phyloP scores from a whole-genome alignment of 2,888 invertebrate genomes.

The Resseliella maxima region DNA sequence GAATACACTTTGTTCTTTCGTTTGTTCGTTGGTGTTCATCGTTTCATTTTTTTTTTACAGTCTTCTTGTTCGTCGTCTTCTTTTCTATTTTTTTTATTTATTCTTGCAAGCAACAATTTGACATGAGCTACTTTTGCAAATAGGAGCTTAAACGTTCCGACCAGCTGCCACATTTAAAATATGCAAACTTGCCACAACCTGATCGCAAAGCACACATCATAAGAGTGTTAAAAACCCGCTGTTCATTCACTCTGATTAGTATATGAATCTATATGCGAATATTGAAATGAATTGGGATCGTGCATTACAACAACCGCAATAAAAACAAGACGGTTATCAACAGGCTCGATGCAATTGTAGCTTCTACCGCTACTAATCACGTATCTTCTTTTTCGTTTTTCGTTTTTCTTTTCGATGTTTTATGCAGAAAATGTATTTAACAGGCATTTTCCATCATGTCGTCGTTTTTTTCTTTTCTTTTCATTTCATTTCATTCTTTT shows the following conservation, averaged over 20 bases:
- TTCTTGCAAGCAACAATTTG: not conserved
- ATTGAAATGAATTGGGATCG: not conserved
- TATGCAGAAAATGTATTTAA: not conserved
- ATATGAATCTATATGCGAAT: not conserved
- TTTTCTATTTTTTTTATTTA: not conserved
- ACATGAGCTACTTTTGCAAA: slow-evolving; percentile 1
- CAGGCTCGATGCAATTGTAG: not conserved
- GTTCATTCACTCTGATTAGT: slow-evolving; percentile 14
- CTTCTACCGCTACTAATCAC: not conserved
- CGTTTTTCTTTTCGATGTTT: not conserved
- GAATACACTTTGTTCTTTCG: not conserved
- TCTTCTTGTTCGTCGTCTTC: not conserved
- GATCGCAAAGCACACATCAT: not conserved
- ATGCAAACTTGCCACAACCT: slow-evolving; percentile 7
- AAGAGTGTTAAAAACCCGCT: slow-evolving; percentile 28
- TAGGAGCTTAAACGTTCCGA: not conserved
- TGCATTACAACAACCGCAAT: too few relatives aligned
- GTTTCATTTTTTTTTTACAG: not conserved
- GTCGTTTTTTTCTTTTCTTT: not conserved
- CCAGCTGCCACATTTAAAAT: not conserved
- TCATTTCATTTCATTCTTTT: not conserved
- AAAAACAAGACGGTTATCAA: not conserved
- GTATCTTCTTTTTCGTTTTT: not conserved
- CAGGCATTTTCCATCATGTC: not conserved
- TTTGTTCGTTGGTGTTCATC: too few relatives aligned